Percentiles rank a stretch among this genome's conserved stretches.
These are phyloP conservation scores for Amphilophus citrinellus DNA, from an alignment of 2,113 vertebrate species.

Conservation along the genomic window DNA sequence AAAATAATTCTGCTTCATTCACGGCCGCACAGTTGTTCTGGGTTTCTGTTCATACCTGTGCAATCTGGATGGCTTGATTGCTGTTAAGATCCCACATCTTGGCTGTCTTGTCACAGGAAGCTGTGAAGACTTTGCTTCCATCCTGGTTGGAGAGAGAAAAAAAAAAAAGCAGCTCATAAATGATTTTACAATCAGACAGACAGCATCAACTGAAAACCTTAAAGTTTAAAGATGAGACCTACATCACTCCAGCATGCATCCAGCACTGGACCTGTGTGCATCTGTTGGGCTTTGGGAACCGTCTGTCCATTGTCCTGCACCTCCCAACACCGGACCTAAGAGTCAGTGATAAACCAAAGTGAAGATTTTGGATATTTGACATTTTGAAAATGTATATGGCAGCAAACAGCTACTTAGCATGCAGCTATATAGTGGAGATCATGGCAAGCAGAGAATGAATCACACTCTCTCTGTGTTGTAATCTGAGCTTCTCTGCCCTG, in stretches of 20 bases:
- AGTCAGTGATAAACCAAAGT: background rate
- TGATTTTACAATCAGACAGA: background rate
- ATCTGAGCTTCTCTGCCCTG: no score
- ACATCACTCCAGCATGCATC: slow-evolving; percentile 98
- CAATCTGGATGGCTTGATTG: slow-evolving; percentile 98
- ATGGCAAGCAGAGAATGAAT: no score
- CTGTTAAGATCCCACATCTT: slow-evolving; percentile 99
- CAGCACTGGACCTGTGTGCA: slow-evolving; percentile 96
- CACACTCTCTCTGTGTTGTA: no score
- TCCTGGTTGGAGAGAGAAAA: slow-evolving; percentile 82
- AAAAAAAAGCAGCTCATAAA: slow-evolving; percentile 36
- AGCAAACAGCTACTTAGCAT: no score
- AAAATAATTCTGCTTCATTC: background rate
- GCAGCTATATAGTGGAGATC: no score
- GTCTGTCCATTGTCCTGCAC: slow-evolving; percentile 98
- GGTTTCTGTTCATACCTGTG: slow-evolving; percentile 84
- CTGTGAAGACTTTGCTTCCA: slow-evolving; percentile 98
- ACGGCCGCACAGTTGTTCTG: background rate
- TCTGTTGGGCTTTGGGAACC: slow-evolving; percentile 98
- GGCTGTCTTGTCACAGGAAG: slow-evolving; percentile 98
- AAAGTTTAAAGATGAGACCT: slow-evolving; percentile 54
- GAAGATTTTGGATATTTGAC: background rate
- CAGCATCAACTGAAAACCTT: background rate
- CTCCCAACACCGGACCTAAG: slow-evolving; percentile 97
- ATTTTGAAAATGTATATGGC: no score